Evolutionary conservation across 2,113 vertebrate species (phyloP), one percentile per base, ranked within the genome.

Genomic region (Colinus virginianus): DNA sequence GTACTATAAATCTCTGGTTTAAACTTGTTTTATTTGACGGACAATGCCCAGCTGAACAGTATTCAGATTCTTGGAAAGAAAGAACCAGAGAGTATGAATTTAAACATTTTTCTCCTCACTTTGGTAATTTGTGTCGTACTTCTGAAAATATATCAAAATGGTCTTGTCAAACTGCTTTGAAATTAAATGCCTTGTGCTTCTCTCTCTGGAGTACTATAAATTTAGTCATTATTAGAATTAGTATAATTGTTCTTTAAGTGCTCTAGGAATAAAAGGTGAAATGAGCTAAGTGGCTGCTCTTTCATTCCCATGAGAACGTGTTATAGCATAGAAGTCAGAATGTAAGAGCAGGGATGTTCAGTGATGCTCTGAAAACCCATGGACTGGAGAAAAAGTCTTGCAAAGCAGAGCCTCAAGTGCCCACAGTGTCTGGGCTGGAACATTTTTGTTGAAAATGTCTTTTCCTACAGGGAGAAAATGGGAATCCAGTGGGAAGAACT

Each of bases 221-320:
- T 90, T 90, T 82, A 92, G 87, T 87, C 84, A 93, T 94, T 94
- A 90, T 55, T 77, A 90, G 78, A 93, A 93, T 96, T 87, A 93
- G 70, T 93, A 4, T 69, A 92, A 92, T 93, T 93, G 77, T 90
- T 93, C 63, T 89, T 10, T 87, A 88, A 87, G 63, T 77, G 75
- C 75, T 79, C 49, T 59, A 82, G 70, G 78, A 95, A 92, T 87
- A 96, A 92, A 96, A 95, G 90, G 86, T 90, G 80, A 94, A 96
- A 92, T 28, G 53, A 81, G 53, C 61, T 3, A 6, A 1, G 69
- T 28, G 61, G 93, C 77, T 83, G 61, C 86, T 90, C 53, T 95
- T 88, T 69, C 40, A 45, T 71, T 93, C 77, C 70, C 88, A 25
- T 0, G 32, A 69, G 88, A 81, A 86, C 0, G 0, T 1, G 6